These are phyloP conservation scores for Agrotis segetum DNA, from an alignment of 2,888 invertebrate species.

Conservation along the genomic window DNA sequence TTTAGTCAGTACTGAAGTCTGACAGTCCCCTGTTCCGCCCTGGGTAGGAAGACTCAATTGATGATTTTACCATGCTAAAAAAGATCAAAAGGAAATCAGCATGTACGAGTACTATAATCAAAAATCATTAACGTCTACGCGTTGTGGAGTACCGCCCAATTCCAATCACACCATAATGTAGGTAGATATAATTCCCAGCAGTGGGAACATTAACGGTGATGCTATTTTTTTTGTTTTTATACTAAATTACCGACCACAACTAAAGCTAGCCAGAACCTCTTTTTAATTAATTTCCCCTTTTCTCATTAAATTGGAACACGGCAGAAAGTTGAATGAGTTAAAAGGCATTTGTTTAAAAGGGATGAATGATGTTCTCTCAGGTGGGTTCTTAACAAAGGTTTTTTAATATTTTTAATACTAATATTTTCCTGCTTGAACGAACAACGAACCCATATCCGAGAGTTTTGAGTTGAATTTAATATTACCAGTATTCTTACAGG, in stretches of 20 bases:
- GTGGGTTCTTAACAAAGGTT: background rate
- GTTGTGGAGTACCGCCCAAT: background rate
- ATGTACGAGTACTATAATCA: background rate
- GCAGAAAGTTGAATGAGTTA: constrained; percentile 45
- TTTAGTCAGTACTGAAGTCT: no score
- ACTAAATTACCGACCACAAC: background rate
- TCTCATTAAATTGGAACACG: constrained; percentile 44
- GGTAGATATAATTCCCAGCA: background rate
- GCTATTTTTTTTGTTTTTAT: no score
- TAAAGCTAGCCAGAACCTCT: background rate
- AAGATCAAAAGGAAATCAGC: background rate
- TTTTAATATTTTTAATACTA: constrained; percentile 13
- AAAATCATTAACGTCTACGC: no score
- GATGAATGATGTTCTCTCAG: constrained; percentile 21
- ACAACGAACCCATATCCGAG: background rate
- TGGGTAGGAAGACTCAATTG: no score
- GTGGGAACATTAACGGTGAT: background rate
- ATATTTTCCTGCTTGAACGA: background rate
- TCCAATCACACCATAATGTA: background rate
- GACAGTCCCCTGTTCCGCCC: no score
- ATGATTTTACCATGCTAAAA: no score
- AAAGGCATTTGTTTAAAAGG: constrained; percentile 28
- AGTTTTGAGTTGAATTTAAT: background rate
- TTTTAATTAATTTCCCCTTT: constrained; percentile 25
- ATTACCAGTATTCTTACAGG: no score